A percentile compares a stretch with the other conserved stretches of the same genome.
These are phyloP conservation scores for Mustela erminea DNA, from an alignment of 2,797 vertebrate genomes.

Conservation along the genomic window DNA sequence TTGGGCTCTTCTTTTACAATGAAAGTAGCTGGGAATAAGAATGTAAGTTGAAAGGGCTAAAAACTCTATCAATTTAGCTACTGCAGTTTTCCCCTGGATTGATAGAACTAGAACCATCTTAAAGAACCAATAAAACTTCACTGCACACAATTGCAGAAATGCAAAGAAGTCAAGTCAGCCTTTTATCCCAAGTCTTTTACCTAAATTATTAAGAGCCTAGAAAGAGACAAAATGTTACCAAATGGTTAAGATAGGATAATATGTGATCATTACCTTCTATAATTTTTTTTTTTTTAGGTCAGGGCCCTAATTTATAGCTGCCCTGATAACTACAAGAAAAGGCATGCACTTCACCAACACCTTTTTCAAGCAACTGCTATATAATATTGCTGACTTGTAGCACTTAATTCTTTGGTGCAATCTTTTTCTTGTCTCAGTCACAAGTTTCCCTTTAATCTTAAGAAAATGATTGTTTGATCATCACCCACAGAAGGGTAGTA, in stretches of 20 bases:
- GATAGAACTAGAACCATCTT: conserved; percentile 32
- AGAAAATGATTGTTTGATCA: neutral
- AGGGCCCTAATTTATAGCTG: neutral
- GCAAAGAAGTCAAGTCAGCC: conserved; percentile 23
- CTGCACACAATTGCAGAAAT: neutral
- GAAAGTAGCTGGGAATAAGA: neutral
- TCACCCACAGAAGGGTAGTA: neutral
- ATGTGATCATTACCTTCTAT: neutral
- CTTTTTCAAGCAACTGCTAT: neutral
- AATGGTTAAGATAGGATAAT: conserved; percentile 67
- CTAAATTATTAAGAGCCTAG: conserved; percentile 77
- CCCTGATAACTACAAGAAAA: neutral
- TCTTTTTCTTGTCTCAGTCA: neutral
- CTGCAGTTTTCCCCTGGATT: neutral
- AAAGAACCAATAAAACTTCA: conserved; percentile 39
- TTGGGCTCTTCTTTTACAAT: conserved; percentile 6
- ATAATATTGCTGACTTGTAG: neutral
- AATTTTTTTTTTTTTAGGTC: neutral
- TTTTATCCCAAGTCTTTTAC: conserved; percentile 65
- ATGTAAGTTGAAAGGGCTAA: conserved; percentile 55
- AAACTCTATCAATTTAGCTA: neutral
- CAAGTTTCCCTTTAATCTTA: neutral
- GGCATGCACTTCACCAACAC: neutral
- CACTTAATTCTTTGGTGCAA: accelerated
- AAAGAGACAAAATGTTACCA: conserved; percentile 73